Percentiles rank a stretch among this genome's conserved stretches.
These are phyloP conservation scores for Hemaris fuciformis DNA, from an alignment of 2,888 invertebrate species.

Conservation along the genomic window DNA sequence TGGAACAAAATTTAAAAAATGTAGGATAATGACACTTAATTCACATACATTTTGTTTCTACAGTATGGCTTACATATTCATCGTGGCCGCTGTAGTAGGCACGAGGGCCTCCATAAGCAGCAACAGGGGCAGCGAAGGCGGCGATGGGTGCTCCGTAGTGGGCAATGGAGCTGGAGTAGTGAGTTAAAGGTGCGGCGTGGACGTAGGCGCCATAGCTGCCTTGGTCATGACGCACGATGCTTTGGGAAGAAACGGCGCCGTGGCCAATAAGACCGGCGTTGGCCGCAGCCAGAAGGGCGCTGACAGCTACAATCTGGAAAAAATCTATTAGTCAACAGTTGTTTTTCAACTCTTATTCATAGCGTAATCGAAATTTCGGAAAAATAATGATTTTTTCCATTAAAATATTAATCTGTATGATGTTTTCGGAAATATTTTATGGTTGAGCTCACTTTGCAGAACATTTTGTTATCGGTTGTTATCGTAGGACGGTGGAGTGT, in stretches of 20 bases:
- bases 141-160: constrained; percentile 30
- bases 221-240: constrained; percentile 59
- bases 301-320: constrained; percentile 64
- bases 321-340: constrained; percentile 5
- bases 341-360: neutral
- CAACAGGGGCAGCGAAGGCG: constrained; percentile 35
- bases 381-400: neutral
- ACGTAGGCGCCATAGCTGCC: constrained; percentile 42
- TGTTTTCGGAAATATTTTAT: neutral
- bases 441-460: constrained; percentile 38
- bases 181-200: constrained; percentile 38
- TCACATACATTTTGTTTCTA: too few relatives aligned
- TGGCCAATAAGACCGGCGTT: constrained; percentile 66
- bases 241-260: constrained; percentile 61
- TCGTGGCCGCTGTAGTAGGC: constrained; percentile 39
- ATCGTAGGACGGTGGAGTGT: constrained; percentile 25
- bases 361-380: neutral
- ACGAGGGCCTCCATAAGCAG: constrained; percentile 30
- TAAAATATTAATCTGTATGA: neutral
- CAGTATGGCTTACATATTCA: constrained; percentile 36
- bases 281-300: constrained; percentile 65
- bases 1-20: constrained; percentile 22
- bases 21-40: too few relatives aligned
- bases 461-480: constrained; percentile 32
- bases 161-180: constrained; percentile 22